These are phyloP conservation scores for Bovichtus diacanthus DNA, from an alignment of 2,797 vertebrate species.

Conservation along the genomic window DNA sequence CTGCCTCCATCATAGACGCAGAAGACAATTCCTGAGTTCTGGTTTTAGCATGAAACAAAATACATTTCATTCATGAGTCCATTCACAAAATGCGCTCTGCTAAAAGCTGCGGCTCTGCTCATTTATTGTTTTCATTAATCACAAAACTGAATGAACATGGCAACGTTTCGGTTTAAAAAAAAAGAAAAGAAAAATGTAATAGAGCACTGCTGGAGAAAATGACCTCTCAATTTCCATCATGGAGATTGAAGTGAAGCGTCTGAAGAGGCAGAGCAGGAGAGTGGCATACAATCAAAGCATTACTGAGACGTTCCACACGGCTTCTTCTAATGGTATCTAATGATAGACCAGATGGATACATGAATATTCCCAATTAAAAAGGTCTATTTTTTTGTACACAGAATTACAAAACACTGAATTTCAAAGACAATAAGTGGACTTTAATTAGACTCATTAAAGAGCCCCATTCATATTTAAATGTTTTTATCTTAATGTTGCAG, in stretches of 20 bases:
- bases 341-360: slow-evolving; percentile 29
- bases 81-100: background rate
- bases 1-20: slow-evolving; percentile 1
- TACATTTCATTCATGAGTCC: slow-evolving; percentile 21
- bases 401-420: slow-evolving; percentile 12
- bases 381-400: slow-evolving; percentile 32
- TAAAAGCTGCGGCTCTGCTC: background rate
- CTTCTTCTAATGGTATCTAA: slow-evolving; percentile 10
- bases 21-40: slow-evolving; percentile 5
- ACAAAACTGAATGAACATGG: slow-evolving; percentile 33
- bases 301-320: slow-evolving; percentile 8
- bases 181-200: no score
- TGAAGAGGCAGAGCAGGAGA: slow-evolving; percentile 19
- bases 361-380: slow-evolving; percentile 44
- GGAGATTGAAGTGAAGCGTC: slow-evolving; percentile 5
- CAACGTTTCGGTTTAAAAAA: background rate
- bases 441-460: slow-evolving; percentile 33
- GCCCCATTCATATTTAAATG: slow-evolving; percentile 37
- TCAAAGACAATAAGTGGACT: slow-evolving; percentile 33
- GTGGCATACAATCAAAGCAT: slow-evolving; percentile 44
- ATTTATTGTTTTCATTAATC: background rate
- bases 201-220: slow-evolving; percentile 19
- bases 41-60: slow-evolving; percentile 7
- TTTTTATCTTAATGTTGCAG: slow-evolving; percentile 41
- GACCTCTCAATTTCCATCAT: slow-evolving; percentile 23